Evolutionary conservation across 2,797 vertebrate genomes (phyloP), one percentile per base, ranked within the genome.

Genomic region (Eleutherodactylus coqui): DNA sequence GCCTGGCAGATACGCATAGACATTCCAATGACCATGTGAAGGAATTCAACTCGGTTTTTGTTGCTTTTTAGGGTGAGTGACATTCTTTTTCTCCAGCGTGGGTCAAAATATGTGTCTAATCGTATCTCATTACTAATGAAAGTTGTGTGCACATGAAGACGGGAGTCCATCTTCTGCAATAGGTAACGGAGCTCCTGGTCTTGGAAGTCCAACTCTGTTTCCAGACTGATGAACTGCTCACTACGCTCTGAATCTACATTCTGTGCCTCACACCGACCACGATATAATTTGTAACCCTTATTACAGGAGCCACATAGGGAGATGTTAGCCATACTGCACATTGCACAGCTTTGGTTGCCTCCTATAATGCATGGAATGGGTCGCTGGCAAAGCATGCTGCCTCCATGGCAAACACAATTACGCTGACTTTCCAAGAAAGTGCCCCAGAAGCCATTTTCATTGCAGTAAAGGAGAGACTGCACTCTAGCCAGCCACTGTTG

Each of bases 1-100:
- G 98, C 98, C 93, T 99, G 98, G 91, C 98, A 99, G 93, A 99
- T 99, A 89, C 98, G 97, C 98, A 99, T 98, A 75, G 98, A 99
- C 87, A 99, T 96, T 62, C 98, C 98, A 0, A 99, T 97, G 84
- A 98, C 97, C 98, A 99, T 98, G 92, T 99, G 98, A 91, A 99
- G 97, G 93, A 98, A 99, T 93, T 99, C 98, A 96, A 99, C 98
- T 84, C 98, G 93, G 93, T 99, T 99, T 93, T 98, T 99, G 97
- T 99, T 99, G 95, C 98, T 99, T 93, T 99, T 99, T 85, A 99
- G 94, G 38, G 98, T 99, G 88, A 99, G 96, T 79, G 98, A 99
- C 98, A 99, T 98, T 90, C 98, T 97, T 88, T 99, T 98, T 88
- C 98, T 97, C 97, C 98, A 99, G 90, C 98, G 94, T 0, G 97